phyloP scores from a whole-genome alignment of 2,888 invertebrate species.

The Ischnus inquisitorius region DNA sequence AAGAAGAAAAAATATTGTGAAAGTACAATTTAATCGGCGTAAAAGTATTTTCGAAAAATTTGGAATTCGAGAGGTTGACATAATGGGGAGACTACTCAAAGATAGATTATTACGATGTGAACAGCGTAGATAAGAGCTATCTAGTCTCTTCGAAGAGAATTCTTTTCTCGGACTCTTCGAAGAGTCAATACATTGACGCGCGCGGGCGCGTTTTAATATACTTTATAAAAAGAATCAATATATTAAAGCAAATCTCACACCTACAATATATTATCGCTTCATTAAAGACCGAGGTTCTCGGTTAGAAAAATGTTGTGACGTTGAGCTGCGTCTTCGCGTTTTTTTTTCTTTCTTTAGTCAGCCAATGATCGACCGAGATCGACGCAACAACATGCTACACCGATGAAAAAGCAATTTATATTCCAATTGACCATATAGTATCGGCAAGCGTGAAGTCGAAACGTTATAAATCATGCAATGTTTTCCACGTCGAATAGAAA shows the following conservation, averaged over 20 bases:
- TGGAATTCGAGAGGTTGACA: no score
- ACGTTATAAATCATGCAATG: conserved; percentile 43
- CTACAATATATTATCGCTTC: neutral
- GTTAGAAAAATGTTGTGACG: conserved; percentile 9
- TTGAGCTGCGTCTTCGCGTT: neutral
- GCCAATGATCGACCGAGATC: neutral
- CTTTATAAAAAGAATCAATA: neutral
- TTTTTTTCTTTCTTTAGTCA: conserved; percentile 9
- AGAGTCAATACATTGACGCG: neutral
- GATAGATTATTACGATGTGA: no score
- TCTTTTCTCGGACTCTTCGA: no score
- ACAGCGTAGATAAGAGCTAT: no score
- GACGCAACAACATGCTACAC: neutral
- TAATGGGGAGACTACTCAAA: no score
- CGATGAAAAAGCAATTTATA: conserved; percentile 33
- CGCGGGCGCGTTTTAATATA: neutral
- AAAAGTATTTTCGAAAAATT: no score
- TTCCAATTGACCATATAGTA: conserved; percentile 33
- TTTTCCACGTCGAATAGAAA: conserved; percentile 48
- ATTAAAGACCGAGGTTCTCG: neutral
- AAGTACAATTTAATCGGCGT: no score
- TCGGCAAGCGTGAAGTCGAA: conserved; percentile 15
- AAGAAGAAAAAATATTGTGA: neutral
- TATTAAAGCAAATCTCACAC: neutral
- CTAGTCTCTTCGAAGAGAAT: no score